Evolutionary conservation across 2,888 invertebrate genomes (phyloP).

Genomic region (Ectropis crepuscularia): DNA sequence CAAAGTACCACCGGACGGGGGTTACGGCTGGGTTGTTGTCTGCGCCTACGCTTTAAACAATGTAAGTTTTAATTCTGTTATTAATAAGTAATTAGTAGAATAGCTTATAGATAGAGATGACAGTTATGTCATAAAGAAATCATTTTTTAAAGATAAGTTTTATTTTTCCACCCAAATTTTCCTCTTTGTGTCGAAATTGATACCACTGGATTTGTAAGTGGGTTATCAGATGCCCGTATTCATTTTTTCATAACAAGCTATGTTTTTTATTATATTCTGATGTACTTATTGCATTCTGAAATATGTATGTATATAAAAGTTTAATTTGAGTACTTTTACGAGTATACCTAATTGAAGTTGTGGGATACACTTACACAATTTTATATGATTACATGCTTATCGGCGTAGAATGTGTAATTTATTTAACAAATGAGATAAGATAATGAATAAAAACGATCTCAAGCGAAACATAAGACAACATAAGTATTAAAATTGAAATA

Average conservation of each 20-base stretch:
- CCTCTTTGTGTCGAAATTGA: not conserved
- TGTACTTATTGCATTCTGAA: not conserved
- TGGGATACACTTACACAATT: slow-evolving; percentile 2
- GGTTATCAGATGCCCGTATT: slow-evolving; percentile 31
- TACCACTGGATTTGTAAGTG: slow-evolving; percentile 9
- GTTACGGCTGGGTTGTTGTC: slow-evolving; percentile 87
- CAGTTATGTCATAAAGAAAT: too few species aligned
- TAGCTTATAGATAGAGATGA: not conserved
- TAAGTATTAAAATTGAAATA: not conserved
- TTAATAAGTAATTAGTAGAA: not conserved
- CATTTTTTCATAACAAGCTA: slow-evolving; percentile 1
- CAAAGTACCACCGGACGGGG: slow-evolving; percentile 86
- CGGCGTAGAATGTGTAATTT: slow-evolving; percentile 15
- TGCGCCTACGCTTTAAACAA: slow-evolving; percentile 85
- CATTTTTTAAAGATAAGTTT: not conserved
- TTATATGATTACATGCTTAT: slow-evolving; percentile 10
- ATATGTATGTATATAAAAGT: not conserved
- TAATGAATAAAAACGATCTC: slow-evolving; percentile 15
- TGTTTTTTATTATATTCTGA: not conserved
- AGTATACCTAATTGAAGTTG: not conserved
- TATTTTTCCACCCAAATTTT: not conserved
- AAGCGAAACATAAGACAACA: not conserved
- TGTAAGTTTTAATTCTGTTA: slow-evolving; percentile 74
- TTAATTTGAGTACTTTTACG: not conserved
- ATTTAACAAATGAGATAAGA: slow-evolving; percentile 28